Evolutionary conservation across 1,140 invertebrate species (phyloP).

Genomic region (Campoletis sonorensis): DNA sequence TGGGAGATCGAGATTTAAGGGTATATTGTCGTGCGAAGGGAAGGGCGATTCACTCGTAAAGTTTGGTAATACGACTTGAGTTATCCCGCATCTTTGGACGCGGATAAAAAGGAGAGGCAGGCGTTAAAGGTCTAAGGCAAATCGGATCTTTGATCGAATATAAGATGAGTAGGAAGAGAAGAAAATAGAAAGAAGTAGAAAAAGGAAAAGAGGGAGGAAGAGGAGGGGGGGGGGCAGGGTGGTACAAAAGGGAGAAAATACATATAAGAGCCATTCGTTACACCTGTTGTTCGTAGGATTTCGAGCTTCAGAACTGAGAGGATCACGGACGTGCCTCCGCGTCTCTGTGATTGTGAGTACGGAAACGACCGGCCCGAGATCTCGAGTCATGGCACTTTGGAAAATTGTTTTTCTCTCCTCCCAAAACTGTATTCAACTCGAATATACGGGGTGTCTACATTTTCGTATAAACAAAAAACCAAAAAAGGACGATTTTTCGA

Average conservation of each 20-base stretch:
- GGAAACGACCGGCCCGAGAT: conserved; percentile 6
- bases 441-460: neutral
- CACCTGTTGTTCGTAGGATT: conserved; percentile 48
- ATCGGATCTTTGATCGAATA: conserved; percentile 48
- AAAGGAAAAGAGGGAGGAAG: neutral
- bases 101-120: conserved; percentile 27
- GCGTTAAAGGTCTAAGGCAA: conserved; percentile 38
- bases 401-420: conserved; percentile 49
- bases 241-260: neutral
- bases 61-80: conserved; percentile 46
- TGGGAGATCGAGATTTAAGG: conserved; percentile 9
- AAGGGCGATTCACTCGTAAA: conserved; percentile 45
- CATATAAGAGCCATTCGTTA: conserved; percentile 48
- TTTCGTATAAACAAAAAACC: conserved; percentile 45
- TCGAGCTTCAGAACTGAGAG: neutral
- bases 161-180: neutral
- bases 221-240: neutral
- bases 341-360: neutral
- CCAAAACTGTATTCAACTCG: neutral
- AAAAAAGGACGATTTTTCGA: conserved; percentile 32
- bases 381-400: conserved; percentile 39
- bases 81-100: neutral
- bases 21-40: neutral
- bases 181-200: conserved; percentile 10
- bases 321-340: neutral